Base-by-base conservation (phyloP, 1,140 invertebrate genomes). In the Maniola jurtina region DNA sequence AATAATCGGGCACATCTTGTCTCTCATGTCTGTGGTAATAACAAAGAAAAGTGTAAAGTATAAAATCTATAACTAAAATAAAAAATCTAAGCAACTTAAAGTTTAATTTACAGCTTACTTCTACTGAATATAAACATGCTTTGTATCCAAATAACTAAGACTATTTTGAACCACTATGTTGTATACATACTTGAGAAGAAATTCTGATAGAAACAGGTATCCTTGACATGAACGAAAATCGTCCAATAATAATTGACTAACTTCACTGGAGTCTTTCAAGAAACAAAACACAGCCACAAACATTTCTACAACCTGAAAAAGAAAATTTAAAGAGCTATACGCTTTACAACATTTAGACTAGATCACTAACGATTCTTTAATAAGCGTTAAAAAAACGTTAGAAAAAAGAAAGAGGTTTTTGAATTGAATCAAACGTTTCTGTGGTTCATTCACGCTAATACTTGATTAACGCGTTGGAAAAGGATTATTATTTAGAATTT, bases 201-300 rank as follows among this genome's bases (percentile, higher is more conserved):
- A 99, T 83, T 99, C 98, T 35, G 96, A 97, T 59, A 99, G 92
- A 88, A 99, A 99, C 55, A 95, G 92, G 91, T 99, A 99, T 71
- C 98, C 98, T 84, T 99, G 97, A 79, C 96, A 97, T 64, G 96
- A 94, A 68, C 96, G 94, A 92, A 99, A 99, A 91, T 99, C 98
- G 87, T 99, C 98, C 70, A 99, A 87, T 68, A 99, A 92, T 72
- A 95, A 94, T 90, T 98, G 97, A 66, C 98, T 98, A 60, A 98
- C 96, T 88, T 98, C 97, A 91, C 98, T 98, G n/a, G 98, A 99
- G 86, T 99, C 98, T 92, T 99, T 99, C 57, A 99, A 93, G 88
- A 99, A 98, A 92, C 98, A 99, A 91, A 99, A 99, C 36, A 99
- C 95, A 11, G 98, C 98, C 38, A 98, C 97, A 92, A 99, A 98